These are phyloP conservation scores for Drosophila subsilvestris DNA, from an alignment of 2,888 invertebrate genomes.

Conservation along the genomic window DNA sequence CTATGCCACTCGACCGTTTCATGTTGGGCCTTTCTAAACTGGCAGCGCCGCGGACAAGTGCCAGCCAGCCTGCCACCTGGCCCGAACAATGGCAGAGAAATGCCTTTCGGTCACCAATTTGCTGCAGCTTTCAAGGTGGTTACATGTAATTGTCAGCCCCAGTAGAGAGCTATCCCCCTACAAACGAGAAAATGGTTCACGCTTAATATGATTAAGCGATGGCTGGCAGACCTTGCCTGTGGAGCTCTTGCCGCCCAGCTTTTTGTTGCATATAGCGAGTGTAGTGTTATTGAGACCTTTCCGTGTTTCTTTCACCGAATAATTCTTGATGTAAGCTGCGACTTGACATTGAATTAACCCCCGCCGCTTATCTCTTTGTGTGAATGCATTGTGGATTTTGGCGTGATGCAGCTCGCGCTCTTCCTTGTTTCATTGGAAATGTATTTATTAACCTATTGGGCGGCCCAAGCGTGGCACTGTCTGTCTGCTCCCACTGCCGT, in stretches of 20 bases:
- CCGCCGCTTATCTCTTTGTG: not conserved
- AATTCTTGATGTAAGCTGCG: not conserved
- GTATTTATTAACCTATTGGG: conserved; percentile 47
- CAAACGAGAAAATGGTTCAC: conserved; percentile 26
- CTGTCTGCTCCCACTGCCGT: conserved; percentile 11
- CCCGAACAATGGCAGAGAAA: conserved; percentile 42
- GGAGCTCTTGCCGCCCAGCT: conserved; percentile 1
- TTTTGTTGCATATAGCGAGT: not conserved
- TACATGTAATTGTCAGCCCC: conserved; percentile 34
- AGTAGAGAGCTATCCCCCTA: conserved; percentile 4
- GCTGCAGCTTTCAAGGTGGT: conserved; percentile 41
- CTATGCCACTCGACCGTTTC: conserved; percentile 16
- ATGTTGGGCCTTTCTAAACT: conserved; percentile 43
- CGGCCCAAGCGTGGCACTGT: conserved; percentile 22
- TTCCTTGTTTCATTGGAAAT: conserved; percentile 41
- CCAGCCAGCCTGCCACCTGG: conserved; percentile 29
- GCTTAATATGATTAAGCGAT: conserved; percentile 29
- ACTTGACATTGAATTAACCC: conserved; percentile 5
- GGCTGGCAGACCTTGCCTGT: conserved; percentile 13
- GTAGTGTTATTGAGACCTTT: not conserved
- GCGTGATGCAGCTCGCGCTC: conserved; percentile 8
- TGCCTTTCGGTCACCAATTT: conserved; percentile 45
- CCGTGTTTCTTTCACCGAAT: not conserved
- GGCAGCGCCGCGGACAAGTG: conserved; percentile 9
- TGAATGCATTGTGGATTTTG: not conserved